Evolutionary conservation across 2,113 vertebrate species (phyloP).

Genomic region (Rhynchomys soricoides): DNA sequence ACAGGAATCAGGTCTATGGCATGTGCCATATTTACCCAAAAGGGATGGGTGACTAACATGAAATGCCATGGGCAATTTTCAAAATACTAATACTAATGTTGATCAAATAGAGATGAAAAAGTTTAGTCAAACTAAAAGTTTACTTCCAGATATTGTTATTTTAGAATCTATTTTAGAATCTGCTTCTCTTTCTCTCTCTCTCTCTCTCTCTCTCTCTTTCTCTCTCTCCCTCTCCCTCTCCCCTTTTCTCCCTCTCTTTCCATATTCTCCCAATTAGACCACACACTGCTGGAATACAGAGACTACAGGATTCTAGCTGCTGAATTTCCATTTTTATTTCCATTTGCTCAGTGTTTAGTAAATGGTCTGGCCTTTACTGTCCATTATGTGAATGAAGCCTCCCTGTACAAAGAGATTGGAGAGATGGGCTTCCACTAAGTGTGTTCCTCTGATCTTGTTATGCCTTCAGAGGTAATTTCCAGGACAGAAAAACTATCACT

Average conservation of each 20-base stretch:
- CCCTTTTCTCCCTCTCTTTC: neutral
- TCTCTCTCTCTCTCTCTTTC: neutral
- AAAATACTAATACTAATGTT: neutral
- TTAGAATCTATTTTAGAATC: neutral
- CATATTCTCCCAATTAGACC: neutral
- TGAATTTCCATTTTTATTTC: conserved; percentile 47
- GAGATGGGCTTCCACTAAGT: neutral
- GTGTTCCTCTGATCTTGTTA: neutral
- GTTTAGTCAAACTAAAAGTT: neutral
- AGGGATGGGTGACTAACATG: neutral
- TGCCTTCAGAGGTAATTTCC: neutral
- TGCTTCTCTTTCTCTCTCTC: neutral
- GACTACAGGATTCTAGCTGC: neutral
- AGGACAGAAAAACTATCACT: neutral
- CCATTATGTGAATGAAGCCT: conserved; percentile 24
- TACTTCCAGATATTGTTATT: neutral
- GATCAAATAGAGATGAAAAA: neutral
- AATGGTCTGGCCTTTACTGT: neutral
- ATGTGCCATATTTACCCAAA: neutral
- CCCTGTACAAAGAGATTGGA: conserved; percentile 41
- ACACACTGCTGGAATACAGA: neutral
- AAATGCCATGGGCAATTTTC: conserved; percentile 1
- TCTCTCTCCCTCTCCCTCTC: neutral
- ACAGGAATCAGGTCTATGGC: neutral
- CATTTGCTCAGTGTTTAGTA: neutral